Conservation (phyloP, 2,888 invertebrate species). For the Synergus laeviventris region DNA sequence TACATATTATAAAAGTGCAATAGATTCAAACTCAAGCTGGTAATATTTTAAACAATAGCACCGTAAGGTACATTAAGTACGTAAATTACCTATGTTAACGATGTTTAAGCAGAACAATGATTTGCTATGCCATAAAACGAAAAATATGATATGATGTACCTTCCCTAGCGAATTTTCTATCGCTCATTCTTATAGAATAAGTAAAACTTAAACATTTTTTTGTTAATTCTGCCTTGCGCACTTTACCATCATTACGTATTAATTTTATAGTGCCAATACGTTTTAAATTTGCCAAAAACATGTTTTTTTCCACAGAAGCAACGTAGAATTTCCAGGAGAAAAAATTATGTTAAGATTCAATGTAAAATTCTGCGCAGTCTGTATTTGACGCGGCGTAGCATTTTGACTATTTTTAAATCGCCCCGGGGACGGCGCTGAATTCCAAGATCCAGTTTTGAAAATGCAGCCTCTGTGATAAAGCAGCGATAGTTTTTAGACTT, state of each 20-base stretch:
- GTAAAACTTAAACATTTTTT: background rate
- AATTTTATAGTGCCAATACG: constrained; percentile 42
- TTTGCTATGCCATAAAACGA: constrained; percentile 33
- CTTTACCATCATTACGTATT: constrained; percentile 39
- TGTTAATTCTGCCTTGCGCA: constrained; percentile 2
- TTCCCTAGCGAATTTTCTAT: constrained; percentile 29
- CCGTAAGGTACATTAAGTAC: constrained; percentile 47
- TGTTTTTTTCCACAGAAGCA: constrained; percentile 7
- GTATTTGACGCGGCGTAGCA: background rate
- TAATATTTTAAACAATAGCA: constrained; percentile 48
- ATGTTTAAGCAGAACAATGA: constrained; percentile 47
- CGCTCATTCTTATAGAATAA: constrained; percentile 5
- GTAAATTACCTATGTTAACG: constrained; percentile 51
- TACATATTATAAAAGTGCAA: constrained; percentile 49
- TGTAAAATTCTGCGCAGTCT: background rate
- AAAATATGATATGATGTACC: constrained; percentile 27
- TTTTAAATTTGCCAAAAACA: constrained; percentile 15
- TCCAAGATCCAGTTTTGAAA: constrained; percentile 15
- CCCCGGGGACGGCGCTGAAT: background rate
- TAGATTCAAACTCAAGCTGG: constrained; percentile 41
- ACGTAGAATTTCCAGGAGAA: constrained; percentile 11
- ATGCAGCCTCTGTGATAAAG: constrained; percentile 29
- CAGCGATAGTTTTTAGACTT: constrained; percentile 32
- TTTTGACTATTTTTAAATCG: background rate
- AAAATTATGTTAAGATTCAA: background rate